A percentile compares a stretch with the other conserved stretches of the same genome.
Conservation (phyloP, 53 echinoderm and acorn worm species). For the Patiria pectinifera region DNA sequence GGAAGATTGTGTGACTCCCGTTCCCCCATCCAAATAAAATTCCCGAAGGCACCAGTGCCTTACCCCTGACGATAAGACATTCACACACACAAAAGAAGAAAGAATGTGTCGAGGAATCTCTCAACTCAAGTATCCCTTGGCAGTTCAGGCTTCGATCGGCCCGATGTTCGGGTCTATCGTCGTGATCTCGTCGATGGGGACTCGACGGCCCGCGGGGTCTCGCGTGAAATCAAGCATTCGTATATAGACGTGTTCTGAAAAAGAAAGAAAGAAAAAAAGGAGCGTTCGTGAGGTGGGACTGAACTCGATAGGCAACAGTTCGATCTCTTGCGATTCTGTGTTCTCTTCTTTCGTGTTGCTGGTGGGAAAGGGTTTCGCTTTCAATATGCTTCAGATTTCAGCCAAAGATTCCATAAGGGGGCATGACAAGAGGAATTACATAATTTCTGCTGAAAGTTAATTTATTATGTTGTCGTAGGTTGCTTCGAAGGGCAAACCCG, state of each 20-base stretch:
- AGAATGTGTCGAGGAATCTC: background rate
- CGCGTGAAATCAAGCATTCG: background rate
- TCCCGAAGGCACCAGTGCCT: no score
- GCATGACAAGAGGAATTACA: no score
- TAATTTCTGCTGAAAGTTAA: background rate
- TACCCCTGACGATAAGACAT: background rate
- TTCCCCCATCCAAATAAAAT: background rate
- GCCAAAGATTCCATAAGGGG: no score
- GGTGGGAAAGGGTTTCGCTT: background rate
- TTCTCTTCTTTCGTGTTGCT: background rate
- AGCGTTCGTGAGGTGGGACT: background rate
- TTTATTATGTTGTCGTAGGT: background rate
- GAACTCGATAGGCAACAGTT: background rate
- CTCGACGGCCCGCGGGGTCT: background rate
- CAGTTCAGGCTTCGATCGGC: slow-evolving; percentile 14
- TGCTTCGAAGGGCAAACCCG: background rate
- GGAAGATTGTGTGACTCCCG: background rate
- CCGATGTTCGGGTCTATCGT: background rate
- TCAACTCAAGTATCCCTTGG: no score
- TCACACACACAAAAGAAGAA: background rate
- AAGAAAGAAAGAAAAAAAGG: background rate
- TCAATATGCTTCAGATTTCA: background rate
- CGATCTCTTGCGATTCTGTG: background rate
- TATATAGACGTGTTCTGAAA: background rate
- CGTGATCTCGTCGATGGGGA: background rate